These are phyloP conservation scores for Lophochroa leadbeateri DNA, from an alignment of 2,113 vertebrate genomes.

Conservation along the genomic window DNA sequence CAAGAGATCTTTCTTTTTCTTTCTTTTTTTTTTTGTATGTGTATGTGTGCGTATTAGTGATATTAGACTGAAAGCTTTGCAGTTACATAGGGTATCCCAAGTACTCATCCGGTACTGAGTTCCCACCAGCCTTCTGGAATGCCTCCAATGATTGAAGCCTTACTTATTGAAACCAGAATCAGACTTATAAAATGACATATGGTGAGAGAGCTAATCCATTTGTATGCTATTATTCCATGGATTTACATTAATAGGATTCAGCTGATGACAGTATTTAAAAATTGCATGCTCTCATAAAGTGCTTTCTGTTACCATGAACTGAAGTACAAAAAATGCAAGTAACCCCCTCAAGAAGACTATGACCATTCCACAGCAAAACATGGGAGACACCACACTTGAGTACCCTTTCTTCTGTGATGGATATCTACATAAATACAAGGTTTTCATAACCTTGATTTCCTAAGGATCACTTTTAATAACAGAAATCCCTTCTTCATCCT, in stretches of 20 bases:
- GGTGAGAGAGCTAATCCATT: background rate
- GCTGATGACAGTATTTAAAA: background rate
- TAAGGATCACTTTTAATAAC: background rate
- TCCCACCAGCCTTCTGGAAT: background rate
- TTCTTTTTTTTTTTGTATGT: background rate
- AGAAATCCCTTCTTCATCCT: background rate
- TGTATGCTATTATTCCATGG: fast-evolving
- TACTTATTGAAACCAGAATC: background rate
- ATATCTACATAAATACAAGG: background rate
- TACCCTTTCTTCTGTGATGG: background rate
- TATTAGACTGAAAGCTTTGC: background rate
- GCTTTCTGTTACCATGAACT: background rate
- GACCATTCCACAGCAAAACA: background rate
- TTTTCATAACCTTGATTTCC: background rate
- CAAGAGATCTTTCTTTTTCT: background rate
- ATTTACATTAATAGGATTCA: background rate
- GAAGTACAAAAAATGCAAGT: background rate
- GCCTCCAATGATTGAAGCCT: background rate
- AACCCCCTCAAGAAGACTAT: background rate
- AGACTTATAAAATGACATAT: background rate
- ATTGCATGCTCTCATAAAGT: background rate
- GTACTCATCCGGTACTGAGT: background rate
- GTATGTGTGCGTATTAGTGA: background rate
- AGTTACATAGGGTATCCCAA: background rate
- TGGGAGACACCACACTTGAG: background rate